phyloP scores from a whole-genome alignment of 2,113 vertebrate genomes.

The Ifrita kowaldi region DNA sequence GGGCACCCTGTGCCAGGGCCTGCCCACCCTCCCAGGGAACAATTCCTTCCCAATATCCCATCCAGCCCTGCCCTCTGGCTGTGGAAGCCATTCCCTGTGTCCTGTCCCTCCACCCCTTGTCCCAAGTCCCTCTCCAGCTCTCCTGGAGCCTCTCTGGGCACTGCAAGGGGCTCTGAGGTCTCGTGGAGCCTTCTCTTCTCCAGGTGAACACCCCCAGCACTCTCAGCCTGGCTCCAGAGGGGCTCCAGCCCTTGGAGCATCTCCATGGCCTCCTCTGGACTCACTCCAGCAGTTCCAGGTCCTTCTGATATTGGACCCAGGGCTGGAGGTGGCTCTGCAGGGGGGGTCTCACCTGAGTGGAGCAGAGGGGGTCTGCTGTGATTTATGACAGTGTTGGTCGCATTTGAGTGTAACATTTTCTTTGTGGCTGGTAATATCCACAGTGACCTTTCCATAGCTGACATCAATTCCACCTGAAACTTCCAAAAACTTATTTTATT shows the following conservation, averaged over 20 bases:
- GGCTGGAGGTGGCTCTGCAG: background rate
- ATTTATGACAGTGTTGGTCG: background rate
- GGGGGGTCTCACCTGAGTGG: background rate
- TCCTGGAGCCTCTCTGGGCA: background rate
- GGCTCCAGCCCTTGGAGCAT: background rate
- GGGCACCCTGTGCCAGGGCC: background rate
- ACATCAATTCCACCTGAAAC: background rate
- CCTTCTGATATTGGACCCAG: background rate
- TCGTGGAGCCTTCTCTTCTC: fast-evolving
- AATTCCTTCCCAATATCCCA: background rate
- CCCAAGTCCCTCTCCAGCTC: background rate
- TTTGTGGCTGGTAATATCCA: background rate
- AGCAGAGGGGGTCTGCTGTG: background rate
- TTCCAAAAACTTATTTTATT: background rate
- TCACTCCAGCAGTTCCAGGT: fast-evolving
- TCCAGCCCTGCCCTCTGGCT: background rate
- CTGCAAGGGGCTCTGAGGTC: fast-evolving
- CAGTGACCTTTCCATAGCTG: background rate
- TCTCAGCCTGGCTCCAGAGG: background rate
- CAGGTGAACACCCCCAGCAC: background rate
- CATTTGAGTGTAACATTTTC: background rate
- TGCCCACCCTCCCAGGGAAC: background rate
- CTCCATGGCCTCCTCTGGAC: background rate
- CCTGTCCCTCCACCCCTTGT: background rate
- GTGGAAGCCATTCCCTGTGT: background rate